Base-by-base conservation (phyloP, 2,888 invertebrate species). In the Seira sanloemensis region DNA sequence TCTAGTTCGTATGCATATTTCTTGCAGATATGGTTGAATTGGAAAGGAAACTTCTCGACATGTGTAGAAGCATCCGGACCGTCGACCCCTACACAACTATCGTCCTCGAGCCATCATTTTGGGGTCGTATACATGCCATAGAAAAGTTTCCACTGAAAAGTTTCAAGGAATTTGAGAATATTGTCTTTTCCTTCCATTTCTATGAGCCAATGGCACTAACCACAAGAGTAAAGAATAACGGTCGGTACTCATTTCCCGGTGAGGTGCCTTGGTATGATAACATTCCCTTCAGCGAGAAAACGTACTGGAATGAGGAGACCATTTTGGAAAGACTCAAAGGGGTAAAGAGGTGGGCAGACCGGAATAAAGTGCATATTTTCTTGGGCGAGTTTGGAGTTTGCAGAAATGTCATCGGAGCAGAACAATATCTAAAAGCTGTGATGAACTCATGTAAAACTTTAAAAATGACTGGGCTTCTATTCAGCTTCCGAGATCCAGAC, bases 71-170 rank as follows among this genome's bases (percentile, higher is more conserved):
- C 9, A 84, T 87, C n/a, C 81, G 87, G 2, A 24, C 74, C 37
- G 72, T 82, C 0, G 87, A 87, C 26, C 18, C 23, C 9, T 2
- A 21, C 1, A 87, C 87, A 1, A 78, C 84, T 5, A 86, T 87
- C 16, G 76, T 87, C 18, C 62, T 87, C 16, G 87, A 87, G 37
- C 86, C 87, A 2, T 66, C 87, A 2, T 87, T 84, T 27, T 87
- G 87, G 87, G 87, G 74, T 7, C 66, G 74, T 19, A 37, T 72
- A 5, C 54, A 79, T n/a, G 84, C 76, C 0, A 21, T 86, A 16
- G 5, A 2, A 16, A 84, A 84, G 25, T 74, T 86, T 18, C 86
- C 86, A 0, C 69, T 86, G 16, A 46, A 68, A 12, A 7, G 50
- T 2, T 27, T 86, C 4, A 9, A 25, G 9, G 7, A 50, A 18